phyloP scores from a whole-genome alignment of 2,113 vertebrate species.

The Periophthalmodon schlosseri region DNA sequence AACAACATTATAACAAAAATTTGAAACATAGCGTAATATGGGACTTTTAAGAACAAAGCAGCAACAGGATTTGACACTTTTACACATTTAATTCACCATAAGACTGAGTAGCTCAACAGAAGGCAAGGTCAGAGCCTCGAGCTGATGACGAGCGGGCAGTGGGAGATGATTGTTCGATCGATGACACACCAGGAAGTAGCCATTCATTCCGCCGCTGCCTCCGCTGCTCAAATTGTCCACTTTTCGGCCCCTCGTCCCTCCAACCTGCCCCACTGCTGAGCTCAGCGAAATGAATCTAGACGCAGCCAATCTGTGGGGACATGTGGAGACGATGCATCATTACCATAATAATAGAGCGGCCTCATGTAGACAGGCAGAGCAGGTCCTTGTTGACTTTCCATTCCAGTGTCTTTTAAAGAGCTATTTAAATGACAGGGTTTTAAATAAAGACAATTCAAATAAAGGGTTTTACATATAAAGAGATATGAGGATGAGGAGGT shows the following conservation, averaged over 20 bases:
- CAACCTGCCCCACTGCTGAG: slow-evolving; percentile 69
- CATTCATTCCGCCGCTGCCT: slow-evolving; percentile 48
- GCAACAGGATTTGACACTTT: background rate
- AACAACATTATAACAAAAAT: too few species aligned
- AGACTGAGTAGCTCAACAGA: background rate
- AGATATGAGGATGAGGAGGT: slow-evolving; percentile 65
- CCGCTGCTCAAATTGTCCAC: slow-evolving; percentile 58
- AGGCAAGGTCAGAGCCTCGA: background rate
- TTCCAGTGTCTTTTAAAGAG: slow-evolving; percentile 64
- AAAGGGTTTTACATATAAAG: slow-evolving; percentile 69
- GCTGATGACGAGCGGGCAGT: slow-evolving; percentile 1
- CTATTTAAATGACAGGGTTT: slow-evolving; percentile 70
- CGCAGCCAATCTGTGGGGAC: slow-evolving; percentile 58
- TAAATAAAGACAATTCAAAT: slow-evolving; percentile 67
- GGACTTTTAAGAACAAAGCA: background rate
- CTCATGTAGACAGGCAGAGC: slow-evolving; percentile 68
- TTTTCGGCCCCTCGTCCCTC: slow-evolving; percentile 54
- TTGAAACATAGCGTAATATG: too few species aligned
- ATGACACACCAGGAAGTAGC: slow-evolving; percentile 46
- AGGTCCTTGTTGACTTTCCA: slow-evolving; percentile 25
- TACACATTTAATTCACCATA: background rate
- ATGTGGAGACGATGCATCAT: slow-evolving; percentile 72
- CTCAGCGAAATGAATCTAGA: slow-evolving; percentile 54
- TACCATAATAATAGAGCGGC: slow-evolving; percentile 83
- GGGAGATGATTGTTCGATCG: slow-evolving; percentile 7